phyloP scores from a whole-genome alignment of 1,140 invertebrate species.

The Neuroterus valhalla region DNA sequence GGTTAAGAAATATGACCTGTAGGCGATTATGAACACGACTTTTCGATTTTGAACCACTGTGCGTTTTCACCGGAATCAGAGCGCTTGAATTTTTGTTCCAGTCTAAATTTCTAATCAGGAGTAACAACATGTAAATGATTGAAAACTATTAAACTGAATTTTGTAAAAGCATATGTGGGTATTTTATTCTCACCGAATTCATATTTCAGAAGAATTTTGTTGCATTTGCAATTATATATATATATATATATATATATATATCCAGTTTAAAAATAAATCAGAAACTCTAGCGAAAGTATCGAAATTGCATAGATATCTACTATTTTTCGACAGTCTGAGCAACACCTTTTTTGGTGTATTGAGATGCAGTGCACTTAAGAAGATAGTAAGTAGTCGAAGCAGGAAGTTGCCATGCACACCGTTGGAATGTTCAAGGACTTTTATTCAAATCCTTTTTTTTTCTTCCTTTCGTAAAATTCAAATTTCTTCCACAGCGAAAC shows the following conservation, averaged over 20 bases:
- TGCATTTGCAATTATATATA: no score
- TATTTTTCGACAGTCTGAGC: constrained; percentile 18
- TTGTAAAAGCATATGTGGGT: no score
- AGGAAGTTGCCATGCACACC: constrained; percentile 36
- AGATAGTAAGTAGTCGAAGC: constrained; percentile 28
- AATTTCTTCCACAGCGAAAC: constrained; percentile 14
- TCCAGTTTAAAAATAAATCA: constrained; percentile 27
- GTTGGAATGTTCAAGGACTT: constrained; percentile 37
- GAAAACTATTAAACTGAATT: no score
- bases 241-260: no score
- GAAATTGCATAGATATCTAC: constrained; percentile 17
- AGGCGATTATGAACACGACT: no score
- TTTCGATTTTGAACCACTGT: no score
- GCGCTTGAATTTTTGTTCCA: no score
- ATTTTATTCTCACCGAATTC: no score
- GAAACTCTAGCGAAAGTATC: constrained; percentile 6
- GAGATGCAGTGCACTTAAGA: constrained; percentile 24
- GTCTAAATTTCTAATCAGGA: no score
- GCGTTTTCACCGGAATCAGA: no score
- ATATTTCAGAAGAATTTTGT: neutral
- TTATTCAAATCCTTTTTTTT: constrained; percentile 29
- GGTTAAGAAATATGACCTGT: no score
- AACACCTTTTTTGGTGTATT: constrained; percentile 10
- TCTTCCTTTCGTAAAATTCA: constrained; percentile 12
- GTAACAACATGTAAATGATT: no score